These are phyloP conservation scores for Lagopus muta DNA, from an alignment of 2,113 vertebrate genomes.

Conservation along the genomic window DNA sequence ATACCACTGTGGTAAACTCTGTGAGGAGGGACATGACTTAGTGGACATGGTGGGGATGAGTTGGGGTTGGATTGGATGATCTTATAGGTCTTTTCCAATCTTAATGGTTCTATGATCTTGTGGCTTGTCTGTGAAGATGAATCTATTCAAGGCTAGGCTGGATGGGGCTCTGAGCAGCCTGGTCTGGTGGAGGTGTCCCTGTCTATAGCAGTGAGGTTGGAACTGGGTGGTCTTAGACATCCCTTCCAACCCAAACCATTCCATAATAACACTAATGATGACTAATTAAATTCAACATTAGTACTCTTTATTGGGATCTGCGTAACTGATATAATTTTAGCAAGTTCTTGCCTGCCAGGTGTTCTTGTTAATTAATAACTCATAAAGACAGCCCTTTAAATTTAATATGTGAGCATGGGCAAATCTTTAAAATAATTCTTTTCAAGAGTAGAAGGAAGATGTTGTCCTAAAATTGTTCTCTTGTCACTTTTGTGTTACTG, in stretches of 20 bases:
- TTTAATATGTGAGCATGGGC: neutral
- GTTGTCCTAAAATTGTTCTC: neutral
- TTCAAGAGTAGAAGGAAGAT: neutral
- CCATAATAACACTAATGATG: neutral
- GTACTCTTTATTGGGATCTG: neutral
- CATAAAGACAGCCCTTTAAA: neutral
- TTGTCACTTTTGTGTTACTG: neutral
- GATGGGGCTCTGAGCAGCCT: too few relatives aligned
- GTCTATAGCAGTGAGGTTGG: too few relatives aligned
- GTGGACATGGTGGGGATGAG: too few relatives aligned
- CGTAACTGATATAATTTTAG: neutral
- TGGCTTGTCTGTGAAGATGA: neutral
- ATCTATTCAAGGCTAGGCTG: neutral
- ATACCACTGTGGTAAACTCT: neutral
- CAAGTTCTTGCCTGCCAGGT: neutral
- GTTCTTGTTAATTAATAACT: neutral
- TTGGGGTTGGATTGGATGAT: too few relatives aligned
- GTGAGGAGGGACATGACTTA: neutral
- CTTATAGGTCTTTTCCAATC: too few relatives aligned
- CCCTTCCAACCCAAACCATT: too few relatives aligned
- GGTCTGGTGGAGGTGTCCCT: too few relatives aligned
- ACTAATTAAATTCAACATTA: neutral
- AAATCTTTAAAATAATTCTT: neutral
- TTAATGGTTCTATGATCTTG: neutral
- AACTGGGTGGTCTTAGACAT: too few relatives aligned